A percentile compares a stretch with the other conserved stretches of the same genome.
These are phyloP conservation scores for Gortyna flavago DNA, from an alignment of 2,888 invertebrate species.

Conservation along the genomic window DNA sequence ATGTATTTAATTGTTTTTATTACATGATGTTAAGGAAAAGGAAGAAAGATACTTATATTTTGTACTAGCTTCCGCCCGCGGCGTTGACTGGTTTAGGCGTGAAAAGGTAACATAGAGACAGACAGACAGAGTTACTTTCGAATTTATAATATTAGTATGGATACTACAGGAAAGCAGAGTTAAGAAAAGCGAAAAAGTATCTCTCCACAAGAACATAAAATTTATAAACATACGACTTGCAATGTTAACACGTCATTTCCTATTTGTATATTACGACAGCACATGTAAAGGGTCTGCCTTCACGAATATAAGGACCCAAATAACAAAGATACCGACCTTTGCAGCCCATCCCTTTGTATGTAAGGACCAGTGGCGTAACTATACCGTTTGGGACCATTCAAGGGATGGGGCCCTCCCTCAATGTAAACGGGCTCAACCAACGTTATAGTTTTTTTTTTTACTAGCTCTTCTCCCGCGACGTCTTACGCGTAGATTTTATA, in stretches of 20 bases:
- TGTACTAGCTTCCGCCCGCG: too few relatives aligned
- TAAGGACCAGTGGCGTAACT: too few relatives aligned
- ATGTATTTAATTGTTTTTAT: not conserved
- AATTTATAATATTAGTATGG: too few relatives aligned
- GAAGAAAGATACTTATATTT: not conserved
- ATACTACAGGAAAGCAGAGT: not conserved
- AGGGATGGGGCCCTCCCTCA: too few relatives aligned
- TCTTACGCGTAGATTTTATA: too few relatives aligned
- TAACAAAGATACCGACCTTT: constrained; percentile 34
- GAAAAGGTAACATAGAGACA: too few relatives aligned
- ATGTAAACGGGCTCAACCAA: too few relatives aligned
- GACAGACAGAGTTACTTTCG: too few relatives aligned
- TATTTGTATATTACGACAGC: not conserved
- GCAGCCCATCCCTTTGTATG: not conserved
- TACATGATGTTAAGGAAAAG: not conserved
- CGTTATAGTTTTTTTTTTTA: too few relatives aligned
- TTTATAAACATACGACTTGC: not conserved
- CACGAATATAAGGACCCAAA: constrained; percentile 7
- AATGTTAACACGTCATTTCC: not conserved
- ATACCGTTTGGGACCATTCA: too few relatives aligned
- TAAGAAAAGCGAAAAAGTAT: not conserved
- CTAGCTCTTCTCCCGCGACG: too few relatives aligned
- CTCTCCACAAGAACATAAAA: not conserved
- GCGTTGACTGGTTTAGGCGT: too few relatives aligned
- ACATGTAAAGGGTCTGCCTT: not conserved